Base-by-base conservation (phyloP, 2,113 vertebrate species). In the Tragulus kanchil region DNA sequence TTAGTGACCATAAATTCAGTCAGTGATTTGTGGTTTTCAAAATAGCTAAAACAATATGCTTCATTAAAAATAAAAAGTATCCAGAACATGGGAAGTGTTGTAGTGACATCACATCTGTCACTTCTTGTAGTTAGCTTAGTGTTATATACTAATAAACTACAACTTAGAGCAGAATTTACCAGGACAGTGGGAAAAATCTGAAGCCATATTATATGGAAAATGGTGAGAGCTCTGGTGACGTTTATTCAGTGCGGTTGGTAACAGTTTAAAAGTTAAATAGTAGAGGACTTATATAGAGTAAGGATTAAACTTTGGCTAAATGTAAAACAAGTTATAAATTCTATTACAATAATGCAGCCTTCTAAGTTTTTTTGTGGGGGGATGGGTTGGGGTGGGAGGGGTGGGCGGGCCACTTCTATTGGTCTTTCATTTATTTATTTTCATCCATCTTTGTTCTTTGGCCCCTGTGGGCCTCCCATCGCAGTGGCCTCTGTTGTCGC, bases 251-350 rank as follows among this genome's bases (percentile, higher is more conserved):
- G n/a, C 65, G 78, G 17, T 19, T 90, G 50, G 0, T 81, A 65
- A 42, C 25, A 93, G 50, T 65, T 90, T 91, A 82, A 91, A 89
- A 84, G 26, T 78, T 77, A 87, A 95, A 93, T 19, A 92, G 14
- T 8, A 56, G 1, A 75, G 88, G 42, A 62, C 19, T 95, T 81
- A 61, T 13, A 3, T 26, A 78, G 42, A 65, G 31, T 65, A 88
- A 93, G 42, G 54, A 84, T 54, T 93, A 78, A 50, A 90, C 62
- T 91, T 85, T 56, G 8, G 73, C 28, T 82, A 52, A 91, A 9
- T 42, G 45, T 95, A 62, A 84, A 92, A 73, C 42, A 75, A 54
- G 26, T 75, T 48, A 64, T 91, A 85, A 89, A 88, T 88, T 85
- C 54, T 25, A 61, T 62, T 89, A 85, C 45, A 81, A 82, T 83